phyloP scores from a whole-genome alignment of 1,140 invertebrate species.

The Temnothorax longispinosus region DNA sequence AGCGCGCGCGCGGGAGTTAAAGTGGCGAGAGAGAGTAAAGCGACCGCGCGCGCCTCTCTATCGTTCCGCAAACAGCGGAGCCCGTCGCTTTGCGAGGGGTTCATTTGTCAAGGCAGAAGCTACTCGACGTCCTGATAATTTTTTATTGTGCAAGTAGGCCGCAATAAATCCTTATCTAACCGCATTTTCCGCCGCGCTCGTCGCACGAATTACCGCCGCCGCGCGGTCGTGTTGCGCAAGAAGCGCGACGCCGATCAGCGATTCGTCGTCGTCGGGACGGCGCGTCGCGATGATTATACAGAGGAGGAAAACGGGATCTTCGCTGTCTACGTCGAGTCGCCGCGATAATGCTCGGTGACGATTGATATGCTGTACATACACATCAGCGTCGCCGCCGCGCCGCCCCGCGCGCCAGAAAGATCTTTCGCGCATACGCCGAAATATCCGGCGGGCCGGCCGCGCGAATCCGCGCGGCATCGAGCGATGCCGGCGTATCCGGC shows the following conservation, averaged over 20 bases:
- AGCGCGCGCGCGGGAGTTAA: neutral
- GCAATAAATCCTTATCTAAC: constrained; percentile 56
- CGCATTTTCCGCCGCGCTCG: constrained; percentile 25
- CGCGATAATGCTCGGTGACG: neutral
- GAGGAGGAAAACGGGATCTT: neutral
- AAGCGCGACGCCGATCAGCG: neutral
- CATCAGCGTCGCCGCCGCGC: neutral
- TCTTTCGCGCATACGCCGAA: constrained; percentile 47
- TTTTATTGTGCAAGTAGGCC: constrained; percentile 18
- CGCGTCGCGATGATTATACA: neutral
- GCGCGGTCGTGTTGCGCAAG: neutral
- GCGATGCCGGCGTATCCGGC: constrained; percentile 62
- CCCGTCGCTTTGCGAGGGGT: neutral
- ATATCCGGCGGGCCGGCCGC: constrained; percentile 47
- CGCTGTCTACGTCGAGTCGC: neutral
- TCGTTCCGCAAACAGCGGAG: constrained; percentile 19
- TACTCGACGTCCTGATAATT: constrained; percentile 21
- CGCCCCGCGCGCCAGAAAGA: neutral
- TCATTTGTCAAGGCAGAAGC: constrained; percentile 31
- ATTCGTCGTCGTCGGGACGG: neutral
- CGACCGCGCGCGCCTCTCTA: neutral
- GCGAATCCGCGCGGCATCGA: constrained; percentile 54
- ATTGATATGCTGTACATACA: neutral
- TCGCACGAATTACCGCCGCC: neutral
- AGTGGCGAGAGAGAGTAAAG: neutral